phyloP scores from a whole-genome alignment of 2,113 vertebrate genomes.

The Oxyruncus cristatus region DNA sequence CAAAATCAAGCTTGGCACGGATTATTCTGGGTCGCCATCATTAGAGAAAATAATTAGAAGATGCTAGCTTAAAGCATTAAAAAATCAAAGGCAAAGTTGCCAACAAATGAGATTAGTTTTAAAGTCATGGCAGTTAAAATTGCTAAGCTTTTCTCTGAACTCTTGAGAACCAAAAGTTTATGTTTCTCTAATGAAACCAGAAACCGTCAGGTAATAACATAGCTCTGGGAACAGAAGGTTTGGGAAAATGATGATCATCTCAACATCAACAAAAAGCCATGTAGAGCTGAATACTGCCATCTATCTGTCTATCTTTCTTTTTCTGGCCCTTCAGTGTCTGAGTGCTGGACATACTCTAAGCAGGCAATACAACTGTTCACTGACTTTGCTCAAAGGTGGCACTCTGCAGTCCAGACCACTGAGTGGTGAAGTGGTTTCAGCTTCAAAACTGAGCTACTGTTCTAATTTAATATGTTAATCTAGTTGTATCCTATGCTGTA shows the following conservation, averaged over 20 bases:
- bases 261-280: neutral
- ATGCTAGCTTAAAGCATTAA: neutral
- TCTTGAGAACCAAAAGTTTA: neutral
- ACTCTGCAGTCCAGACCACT: neutral
- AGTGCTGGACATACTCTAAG: neutral
- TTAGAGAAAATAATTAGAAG: neutral
- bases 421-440: neutral
- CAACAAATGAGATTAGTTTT: neutral
- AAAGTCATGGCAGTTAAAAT: neutral
- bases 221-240: neutral
- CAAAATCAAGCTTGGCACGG: neutral
- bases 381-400: neutral
- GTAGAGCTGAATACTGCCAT: conserved; percentile 23
- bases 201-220: neutral
- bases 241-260: neutral
- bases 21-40: neutral
- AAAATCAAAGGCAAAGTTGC: neutral
- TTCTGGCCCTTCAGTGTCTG: neutral
- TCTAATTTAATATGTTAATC: neutral
- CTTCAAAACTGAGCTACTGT: neutral
- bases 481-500: neutral
- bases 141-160: neutral
- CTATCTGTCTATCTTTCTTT: neutral
- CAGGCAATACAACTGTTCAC: neutral
- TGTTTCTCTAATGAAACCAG: neutral